A percentile compares a stretch with the other conserved stretches of the same genome.
Evolutionary conservation across 2,113 vertebrate species (phyloP).

Genomic region (Neolamprologus devosi): DNA sequence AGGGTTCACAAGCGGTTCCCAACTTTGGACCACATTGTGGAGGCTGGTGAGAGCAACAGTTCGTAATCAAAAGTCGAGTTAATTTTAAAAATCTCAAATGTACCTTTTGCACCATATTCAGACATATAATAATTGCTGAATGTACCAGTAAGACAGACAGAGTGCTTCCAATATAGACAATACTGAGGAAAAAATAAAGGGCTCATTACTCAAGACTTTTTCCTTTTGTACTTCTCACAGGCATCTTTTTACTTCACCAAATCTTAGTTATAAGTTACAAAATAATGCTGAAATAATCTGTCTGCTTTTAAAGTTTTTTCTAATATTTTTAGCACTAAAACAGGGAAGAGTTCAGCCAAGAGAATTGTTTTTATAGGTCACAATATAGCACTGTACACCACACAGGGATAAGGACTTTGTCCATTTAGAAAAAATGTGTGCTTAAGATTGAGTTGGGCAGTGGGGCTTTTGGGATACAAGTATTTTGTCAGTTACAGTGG

Average conservation of each 20-base stretch:
- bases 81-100: not conserved
- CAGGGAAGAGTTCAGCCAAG: not conserved
- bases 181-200: not conserved
- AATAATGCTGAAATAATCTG: not conserved
- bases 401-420: not conserved
- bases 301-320: not conserved
- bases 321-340: not conserved
- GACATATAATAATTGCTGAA: not conserved
- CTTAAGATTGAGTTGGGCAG: not conserved
- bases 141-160: not conserved
- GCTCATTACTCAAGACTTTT: not conserved
- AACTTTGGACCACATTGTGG: conserved; percentile 79
- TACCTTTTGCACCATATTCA: not conserved
- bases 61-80: not conserved
- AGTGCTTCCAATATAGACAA: not conserved
- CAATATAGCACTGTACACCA: not conserved
- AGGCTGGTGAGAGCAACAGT: conserved; percentile 68
- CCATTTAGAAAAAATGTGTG: not conserved
- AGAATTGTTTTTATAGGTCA: not conserved
- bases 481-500: fast-evolving
- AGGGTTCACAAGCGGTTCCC: conserved; percentile 81
- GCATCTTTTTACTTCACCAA: not conserved
- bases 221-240: not conserved
- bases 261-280: not conserved
- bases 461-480: fast-evolving